A percentile compares a stretch with the other conserved stretches of the same genome.
Conservation (phyloP, 2,797 vertebrate genomes). For the Pseudochromis fuscus region DNA sequence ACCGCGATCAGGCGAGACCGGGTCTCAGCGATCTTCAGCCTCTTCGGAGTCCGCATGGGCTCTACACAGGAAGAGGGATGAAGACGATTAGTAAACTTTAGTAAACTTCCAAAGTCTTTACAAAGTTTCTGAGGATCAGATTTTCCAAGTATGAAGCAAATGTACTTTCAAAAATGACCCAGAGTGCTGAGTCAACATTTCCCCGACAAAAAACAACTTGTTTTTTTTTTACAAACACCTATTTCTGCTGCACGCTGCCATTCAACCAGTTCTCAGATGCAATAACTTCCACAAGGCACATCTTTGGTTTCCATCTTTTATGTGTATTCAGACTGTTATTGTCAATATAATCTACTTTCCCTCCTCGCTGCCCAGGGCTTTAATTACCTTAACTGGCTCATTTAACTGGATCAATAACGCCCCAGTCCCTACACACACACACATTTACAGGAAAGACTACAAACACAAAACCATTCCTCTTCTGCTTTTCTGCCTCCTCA, state of each 20-base stretch:
- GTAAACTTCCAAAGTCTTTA: too few relatives aligned
- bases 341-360: conserved; percentile 77
- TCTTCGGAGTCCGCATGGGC: conserved; percentile 97
- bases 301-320: conserved; percentile 63
- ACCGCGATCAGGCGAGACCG: conserved; percentile 94
- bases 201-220: conserved; percentile 24
- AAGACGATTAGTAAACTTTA: too few relatives aligned
- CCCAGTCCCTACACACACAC: conserved; percentile 45
- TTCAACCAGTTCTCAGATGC: conserved; percentile 58
- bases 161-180: conserved; percentile 28
- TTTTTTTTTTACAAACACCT: conserved; percentile 47
- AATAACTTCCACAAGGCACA: conserved; percentile 50
- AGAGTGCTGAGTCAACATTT: conserved; percentile 42
- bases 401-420: conserved; percentile 77
- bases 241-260: conserved; percentile 32
- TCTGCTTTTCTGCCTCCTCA: conserved; percentile 34
- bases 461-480: conserved; percentile 28
- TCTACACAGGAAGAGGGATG: conserved; percentile 80
- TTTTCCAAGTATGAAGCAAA: conserved; percentile 7
- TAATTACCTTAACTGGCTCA: conserved; percentile 83
- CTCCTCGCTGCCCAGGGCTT: conserved; percentile 61
- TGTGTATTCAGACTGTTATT: conserved; percentile 66
- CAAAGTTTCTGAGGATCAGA: background rate
- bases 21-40: conserved; percentile 96
- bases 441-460: conserved; percentile 7